These are phyloP conservation scores for Lasioglossum albipes DNA, from an alignment of 1,140 invertebrate species.

Conservation along the genomic window DNA sequence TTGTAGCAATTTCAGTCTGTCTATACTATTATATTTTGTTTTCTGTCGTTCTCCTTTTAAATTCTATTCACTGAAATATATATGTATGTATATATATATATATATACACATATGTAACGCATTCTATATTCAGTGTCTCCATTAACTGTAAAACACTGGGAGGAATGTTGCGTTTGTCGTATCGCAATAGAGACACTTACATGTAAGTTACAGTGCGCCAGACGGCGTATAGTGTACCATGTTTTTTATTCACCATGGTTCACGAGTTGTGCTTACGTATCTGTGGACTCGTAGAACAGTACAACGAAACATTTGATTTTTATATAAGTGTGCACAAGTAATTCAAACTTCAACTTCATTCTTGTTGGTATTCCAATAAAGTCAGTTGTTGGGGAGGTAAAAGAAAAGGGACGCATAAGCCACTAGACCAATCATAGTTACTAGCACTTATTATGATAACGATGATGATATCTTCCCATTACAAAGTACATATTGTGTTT, in stretches of 20 bases:
- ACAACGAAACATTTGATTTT: slow-evolving; percentile 9
- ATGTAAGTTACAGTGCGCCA: slow-evolving; percentile 35
- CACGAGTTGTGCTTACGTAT: slow-evolving; percentile 46
- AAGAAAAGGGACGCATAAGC: slow-evolving; percentile 29
- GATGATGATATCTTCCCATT: slow-evolving; percentile 48
- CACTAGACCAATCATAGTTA: slow-evolving; percentile 43
- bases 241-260: slow-evolving; percentile 21
- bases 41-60: slow-evolving; percentile 1
- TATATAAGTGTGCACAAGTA: neutral
- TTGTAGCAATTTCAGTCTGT: slow-evolving; percentile 31
- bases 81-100: too few species aligned
- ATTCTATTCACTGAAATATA: slow-evolving; percentile 37
- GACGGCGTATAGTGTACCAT: slow-evolving; percentile 1
- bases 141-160: slow-evolving; percentile 39
- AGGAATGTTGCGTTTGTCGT: slow-evolving; percentile 34
- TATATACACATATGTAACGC: slow-evolving; percentile 19
- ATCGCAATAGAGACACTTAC: slow-evolving; percentile 19
- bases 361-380: slow-evolving; percentile 10
- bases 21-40: slow-evolving; percentile 36
- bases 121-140: slow-evolving; percentile 26
- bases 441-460: slow-evolving; percentile 50
- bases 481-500: slow-evolving; percentile 42
- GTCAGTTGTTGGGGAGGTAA: slow-evolving; percentile 23
- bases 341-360: slow-evolving; percentile 24
- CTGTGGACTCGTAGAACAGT: slow-evolving; percentile 34